Conservation (phyloP, 2,888 invertebrate genomes). For the Coleophora flavipennella region DNA sequence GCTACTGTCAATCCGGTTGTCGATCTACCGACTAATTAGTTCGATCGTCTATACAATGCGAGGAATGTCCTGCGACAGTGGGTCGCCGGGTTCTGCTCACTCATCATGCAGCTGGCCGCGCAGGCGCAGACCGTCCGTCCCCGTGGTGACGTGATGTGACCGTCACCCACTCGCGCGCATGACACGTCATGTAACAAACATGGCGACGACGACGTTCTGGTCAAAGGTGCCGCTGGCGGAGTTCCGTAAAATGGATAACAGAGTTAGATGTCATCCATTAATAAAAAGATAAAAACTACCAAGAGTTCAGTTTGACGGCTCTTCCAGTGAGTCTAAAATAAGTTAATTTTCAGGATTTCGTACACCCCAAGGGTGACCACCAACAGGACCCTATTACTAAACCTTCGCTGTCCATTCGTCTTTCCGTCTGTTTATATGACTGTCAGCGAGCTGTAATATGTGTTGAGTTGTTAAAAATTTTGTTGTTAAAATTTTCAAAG, state of each 20-base stretch:
- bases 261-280: no score
- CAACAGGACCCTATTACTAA: no score
- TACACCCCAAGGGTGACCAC: no score
- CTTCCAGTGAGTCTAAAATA: no score
- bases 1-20: slow-evolving; percentile 60
- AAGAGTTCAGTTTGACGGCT: no score
- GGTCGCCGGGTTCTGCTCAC: slow-evolving; percentile 50
- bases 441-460: no score
- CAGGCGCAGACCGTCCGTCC: slow-evolving; percentile 1
- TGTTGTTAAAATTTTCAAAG: no score
- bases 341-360: no score
- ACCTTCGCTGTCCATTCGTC: no score
- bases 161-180: slow-evolving; percentile 7
- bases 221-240: slow-evolving; percentile 5
- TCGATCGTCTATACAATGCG: slow-evolving; percentile 59
- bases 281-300: no score
- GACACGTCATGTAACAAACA: slow-evolving; percentile 4
- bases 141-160: slow-evolving; percentile 39
- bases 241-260: background rate
- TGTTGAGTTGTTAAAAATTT: no score
- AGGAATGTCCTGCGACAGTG: slow-evolving; percentile 45
- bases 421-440: no score
- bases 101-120: slow-evolving; percentile 56
- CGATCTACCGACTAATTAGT: slow-evolving; percentile 69
- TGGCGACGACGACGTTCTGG: slow-evolving; percentile 1